Evolutionary conservation across 2,113 vertebrate genomes (phyloP).

Genomic region (Oxygymnocypris stewartii): DNA sequence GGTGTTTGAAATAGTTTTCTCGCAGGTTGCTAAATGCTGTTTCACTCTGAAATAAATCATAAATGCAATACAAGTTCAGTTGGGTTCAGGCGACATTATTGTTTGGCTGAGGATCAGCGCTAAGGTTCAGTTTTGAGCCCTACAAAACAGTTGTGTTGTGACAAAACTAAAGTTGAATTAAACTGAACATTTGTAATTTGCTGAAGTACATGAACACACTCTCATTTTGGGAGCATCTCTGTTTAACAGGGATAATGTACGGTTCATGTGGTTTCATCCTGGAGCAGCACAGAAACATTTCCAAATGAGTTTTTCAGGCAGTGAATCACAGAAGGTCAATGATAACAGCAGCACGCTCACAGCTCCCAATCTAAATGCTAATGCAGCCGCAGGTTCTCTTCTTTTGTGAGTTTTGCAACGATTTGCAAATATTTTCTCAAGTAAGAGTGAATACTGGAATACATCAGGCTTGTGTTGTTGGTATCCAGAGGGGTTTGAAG

Average conservation of each 20-base stretch:
- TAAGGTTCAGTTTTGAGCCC: not conserved
- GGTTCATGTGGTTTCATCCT: conserved; percentile 19
- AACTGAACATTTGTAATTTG: not conserved
- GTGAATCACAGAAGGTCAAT: conserved; percentile 44
- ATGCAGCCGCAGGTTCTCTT: conserved; percentile 45
- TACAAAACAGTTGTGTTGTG: no score
- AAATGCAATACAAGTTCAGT: not conserved
- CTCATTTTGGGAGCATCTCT: not conserved
- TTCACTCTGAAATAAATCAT: not conserved
- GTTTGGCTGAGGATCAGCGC: not conserved
- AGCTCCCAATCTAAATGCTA: conserved; percentile 75
- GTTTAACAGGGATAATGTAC: conserved; percentile 23
- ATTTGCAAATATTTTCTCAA: not conserved
- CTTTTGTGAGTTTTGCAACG: not conserved
- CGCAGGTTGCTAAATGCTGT: not conserved
- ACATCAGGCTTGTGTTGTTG: not conserved
- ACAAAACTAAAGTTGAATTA: not conserved
- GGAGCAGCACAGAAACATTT: conserved; percentile 28
- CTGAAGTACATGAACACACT: not conserved
- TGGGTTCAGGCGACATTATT: not conserved
- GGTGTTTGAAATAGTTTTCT: not conserved
- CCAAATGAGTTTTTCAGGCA: conserved; percentile 48
- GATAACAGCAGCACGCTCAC: conserved; percentile 37
- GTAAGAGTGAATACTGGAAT: not conserved
- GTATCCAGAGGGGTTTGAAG: not conserved